These are phyloP conservation scores for Solea solea DNA, from an alignment of 2,113 vertebrate species.

Conservation along the genomic window DNA sequence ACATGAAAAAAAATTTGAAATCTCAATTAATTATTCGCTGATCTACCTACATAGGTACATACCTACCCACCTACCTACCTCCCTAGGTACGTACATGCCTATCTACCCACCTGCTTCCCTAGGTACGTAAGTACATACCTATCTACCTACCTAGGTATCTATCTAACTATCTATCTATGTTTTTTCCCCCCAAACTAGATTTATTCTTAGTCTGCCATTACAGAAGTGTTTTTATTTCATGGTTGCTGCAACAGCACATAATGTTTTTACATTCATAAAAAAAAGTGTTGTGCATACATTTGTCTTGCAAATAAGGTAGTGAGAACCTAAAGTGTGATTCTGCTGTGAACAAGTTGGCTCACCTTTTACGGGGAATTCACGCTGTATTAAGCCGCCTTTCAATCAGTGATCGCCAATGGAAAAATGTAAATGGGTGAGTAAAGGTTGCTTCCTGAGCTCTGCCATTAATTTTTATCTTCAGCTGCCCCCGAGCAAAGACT, in stretches of 20 bases:
- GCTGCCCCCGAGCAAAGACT: constrained; percentile 37
- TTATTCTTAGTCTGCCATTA: neutral
- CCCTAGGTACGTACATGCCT: too few species aligned
- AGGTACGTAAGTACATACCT: constrained; percentile 20
- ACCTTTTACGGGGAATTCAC: constrained; percentile 29
- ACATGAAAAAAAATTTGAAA: constrained; percentile 16
- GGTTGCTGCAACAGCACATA: neutral
- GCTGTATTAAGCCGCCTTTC: constrained; percentile 32
- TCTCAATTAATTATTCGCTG: neutral
- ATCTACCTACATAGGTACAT: constrained; percentile 39
- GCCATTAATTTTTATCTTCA: constrained; percentile 53
- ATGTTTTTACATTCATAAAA: neutral
- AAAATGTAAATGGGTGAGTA: constrained; percentile 53
- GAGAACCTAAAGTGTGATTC: neutral
- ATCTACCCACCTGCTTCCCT: too few species aligned
- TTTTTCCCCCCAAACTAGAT: too few species aligned
- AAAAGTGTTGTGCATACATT: neutral
- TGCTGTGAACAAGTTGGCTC: constrained; percentile 1
- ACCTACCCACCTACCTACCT: too few species aligned
- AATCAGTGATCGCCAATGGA: constrained; percentile 42
- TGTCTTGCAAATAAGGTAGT: neutral
- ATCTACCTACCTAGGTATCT: too few species aligned
- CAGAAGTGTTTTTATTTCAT: neutral
- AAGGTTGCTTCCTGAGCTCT: constrained; percentile 50
- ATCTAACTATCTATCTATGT: too few species aligned